A percentile compares a stretch with the other conserved stretches of the same genome.
Evolutionary conservation across 2,888 invertebrate genomes (phyloP).

Genomic region (Adelognathus sp.): DNA sequence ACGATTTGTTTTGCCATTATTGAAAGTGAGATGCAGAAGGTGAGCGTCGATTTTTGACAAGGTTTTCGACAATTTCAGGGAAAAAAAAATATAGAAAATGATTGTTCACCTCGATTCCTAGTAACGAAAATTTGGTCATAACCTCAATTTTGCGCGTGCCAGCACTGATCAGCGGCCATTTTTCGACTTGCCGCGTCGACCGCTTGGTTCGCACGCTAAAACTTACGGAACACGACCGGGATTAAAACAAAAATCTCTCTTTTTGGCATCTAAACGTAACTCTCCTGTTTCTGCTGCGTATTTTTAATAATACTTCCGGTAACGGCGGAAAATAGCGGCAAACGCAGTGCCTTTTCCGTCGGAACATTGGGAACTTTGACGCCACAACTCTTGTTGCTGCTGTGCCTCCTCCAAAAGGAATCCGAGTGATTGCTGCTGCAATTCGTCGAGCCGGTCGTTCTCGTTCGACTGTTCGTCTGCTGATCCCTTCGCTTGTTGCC

Average conservation of each 20-base stretch:
- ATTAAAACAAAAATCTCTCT: background rate
- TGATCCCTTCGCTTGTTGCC: conserved; percentile 65
- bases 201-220: too few species aligned
- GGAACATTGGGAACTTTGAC: conserved; percentile 68
- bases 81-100: too few species aligned
- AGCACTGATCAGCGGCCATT: too few species aligned
- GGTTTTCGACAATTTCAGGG: too few species aligned
- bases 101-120: too few species aligned
- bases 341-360: conserved; percentile 57
- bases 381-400: conserved; percentile 79
- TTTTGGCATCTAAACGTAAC: conserved; percentile 72
- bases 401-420: conserved; percentile 86
- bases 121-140: too few species aligned
- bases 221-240: background rate
- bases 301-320: conserved; percentile 69
- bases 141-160: too few species aligned
- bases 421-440: conserved; percentile 76
- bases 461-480: conserved; percentile 66
- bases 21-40: too few species aligned
- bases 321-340: conserved; percentile 70
- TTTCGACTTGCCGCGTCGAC: too few species aligned
- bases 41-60: too few species aligned
- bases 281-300: conserved; percentile 69
- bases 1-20: too few species aligned
- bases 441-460: conserved; percentile 74